These are phyloP conservation scores for Tenualosa ilisha DNA, from an alignment of 2,797 vertebrate species.

Conservation along the genomic window DNA sequence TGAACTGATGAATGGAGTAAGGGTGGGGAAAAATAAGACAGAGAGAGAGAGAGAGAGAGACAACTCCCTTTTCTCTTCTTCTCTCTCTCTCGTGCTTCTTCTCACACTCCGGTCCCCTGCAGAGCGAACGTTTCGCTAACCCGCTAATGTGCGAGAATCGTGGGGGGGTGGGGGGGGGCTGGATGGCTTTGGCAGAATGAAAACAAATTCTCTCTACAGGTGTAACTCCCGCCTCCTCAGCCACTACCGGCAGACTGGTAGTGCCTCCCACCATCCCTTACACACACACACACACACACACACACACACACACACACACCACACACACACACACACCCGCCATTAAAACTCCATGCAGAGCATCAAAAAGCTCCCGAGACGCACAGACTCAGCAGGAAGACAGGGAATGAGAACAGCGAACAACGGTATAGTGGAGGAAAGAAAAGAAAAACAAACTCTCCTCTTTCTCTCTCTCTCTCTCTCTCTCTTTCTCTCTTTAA, in stretches of 20 bases:
- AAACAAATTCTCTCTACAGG: slow-evolving; percentile 42
- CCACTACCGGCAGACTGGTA: background rate
- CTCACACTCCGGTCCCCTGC: background rate
- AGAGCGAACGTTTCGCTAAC: background rate
- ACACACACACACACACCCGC: background rate
- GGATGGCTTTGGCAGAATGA: slow-evolving; percentile 1
- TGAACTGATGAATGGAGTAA: background rate
- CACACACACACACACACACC: slow-evolving; percentile 9
- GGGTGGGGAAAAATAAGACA: background rate
- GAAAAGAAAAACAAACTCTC: background rate
- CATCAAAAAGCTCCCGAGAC: slow-evolving; percentile 26
- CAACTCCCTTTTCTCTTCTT: background rate
- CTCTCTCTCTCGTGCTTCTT: background rate
- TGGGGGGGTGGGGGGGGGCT: no score
- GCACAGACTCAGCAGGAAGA: background rate
- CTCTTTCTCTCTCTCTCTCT: no score
- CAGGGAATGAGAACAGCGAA: background rate
- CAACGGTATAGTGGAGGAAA: slow-evolving; percentile 28
- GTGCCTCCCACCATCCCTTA: background rate
- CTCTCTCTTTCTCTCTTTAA: no score
- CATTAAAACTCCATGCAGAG: background rate
- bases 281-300: background rate
- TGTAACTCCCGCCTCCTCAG: slow-evolving; percentile 11
- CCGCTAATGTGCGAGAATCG: background rate
- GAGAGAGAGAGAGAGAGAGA: no score